Conservation (phyloP, 2,797 vertebrate genomes). For the Notolabrus celidotus region DNA sequence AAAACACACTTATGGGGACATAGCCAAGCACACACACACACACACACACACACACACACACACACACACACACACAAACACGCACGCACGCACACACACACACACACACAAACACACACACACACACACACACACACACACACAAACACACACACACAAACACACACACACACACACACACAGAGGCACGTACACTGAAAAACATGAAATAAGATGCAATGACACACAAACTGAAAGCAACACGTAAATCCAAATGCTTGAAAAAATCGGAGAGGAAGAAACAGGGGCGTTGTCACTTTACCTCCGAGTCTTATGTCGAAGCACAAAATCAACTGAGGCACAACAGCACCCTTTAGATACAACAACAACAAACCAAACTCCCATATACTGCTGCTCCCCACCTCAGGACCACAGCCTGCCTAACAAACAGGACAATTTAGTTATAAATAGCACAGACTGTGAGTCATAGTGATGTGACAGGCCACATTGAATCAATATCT, state of each 20-base stretch:
- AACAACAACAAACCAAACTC: conserved; percentile 23
- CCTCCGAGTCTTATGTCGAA: conserved; percentile 35
- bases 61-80: too few species aligned
- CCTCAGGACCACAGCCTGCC: conserved; percentile 19
- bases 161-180: conserved; percentile 14
- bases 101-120: conserved; percentile 60
- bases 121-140: conserved; percentile 24
- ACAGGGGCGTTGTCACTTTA: conserved; percentile 62
- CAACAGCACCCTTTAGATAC: conserved; percentile 30
- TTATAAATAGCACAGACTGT: conserved; percentile 58
- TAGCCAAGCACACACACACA: conserved; percentile 26
- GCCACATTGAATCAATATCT: conserved; percentile 58
- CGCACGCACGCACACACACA: conserved; percentile 10
- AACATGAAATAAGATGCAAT: conserved; percentile 16
- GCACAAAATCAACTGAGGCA: conserved; percentile 51
- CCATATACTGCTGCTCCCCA: conserved; percentile 15
- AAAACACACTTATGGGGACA: conserved; percentile 54
- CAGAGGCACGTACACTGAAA: conserved; percentile 1
- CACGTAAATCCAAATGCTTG: neutral
- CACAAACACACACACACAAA: conserved; percentile 60
- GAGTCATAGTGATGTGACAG: conserved; percentile 55
- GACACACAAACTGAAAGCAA: conserved; percentile 7
- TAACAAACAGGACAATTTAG: conserved; percentile 36
- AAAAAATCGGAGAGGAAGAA: conserved; percentile 36
- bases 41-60: too few species aligned